Percentiles rank a stretch among this genome's conserved stretches.
These are phyloP conservation scores for Halichoeres trimaculatus DNA, from an alignment of 2,113 vertebrate genomes.

Conservation along the genomic window DNA sequence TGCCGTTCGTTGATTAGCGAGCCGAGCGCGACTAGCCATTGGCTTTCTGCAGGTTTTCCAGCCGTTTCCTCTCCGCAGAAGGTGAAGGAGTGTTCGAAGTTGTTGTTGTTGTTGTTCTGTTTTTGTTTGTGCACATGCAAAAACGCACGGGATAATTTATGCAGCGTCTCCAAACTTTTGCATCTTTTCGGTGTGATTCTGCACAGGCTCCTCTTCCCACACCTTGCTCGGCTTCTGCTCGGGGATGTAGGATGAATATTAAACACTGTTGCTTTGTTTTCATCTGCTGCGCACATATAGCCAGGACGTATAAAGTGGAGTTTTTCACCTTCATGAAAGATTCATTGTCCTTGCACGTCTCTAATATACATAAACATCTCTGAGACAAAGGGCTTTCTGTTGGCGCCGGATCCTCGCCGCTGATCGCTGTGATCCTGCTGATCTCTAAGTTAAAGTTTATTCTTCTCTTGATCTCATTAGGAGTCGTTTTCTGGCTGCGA, in stretches of 20 bases:
- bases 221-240: slow-evolving; percentile 66
- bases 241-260: slow-evolving; percentile 72
- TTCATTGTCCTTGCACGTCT: slow-evolving; percentile 48
- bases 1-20: slow-evolving; percentile 84
- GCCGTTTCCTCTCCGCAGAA: slow-evolving; percentile 59
- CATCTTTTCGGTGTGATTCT: slow-evolving; percentile 39
- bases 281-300: slow-evolving; percentile 39
- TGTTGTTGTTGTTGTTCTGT: slow-evolving; percentile 22
- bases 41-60: slow-evolving; percentile 76
- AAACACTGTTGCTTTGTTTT: slow-evolving; percentile 69
- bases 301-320: slow-evolving; percentile 37
- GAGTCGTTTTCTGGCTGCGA: slow-evolving; percentile 21
- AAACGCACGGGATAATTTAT: slow-evolving; percentile 57
- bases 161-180: slow-evolving; percentile 66
- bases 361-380: slow-evolving; percentile 57
- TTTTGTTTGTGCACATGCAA: slow-evolving; percentile 62
- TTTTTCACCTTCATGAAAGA: slow-evolving; percentile 65
- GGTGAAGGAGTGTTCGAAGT: slow-evolving; percentile 35
- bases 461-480: slow-evolving; percentile 57
- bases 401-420: slow-evolving; percentile 5
- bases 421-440: slow-evolving; percentile 32
- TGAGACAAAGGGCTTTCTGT: slow-evolving; percentile 45
- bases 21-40: slow-evolving; percentile 79
- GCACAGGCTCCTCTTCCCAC: slow-evolving; percentile 54
- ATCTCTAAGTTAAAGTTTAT: slow-evolving; percentile 44